Evolutionary conservation across 2,797 vertebrate genomes (phyloP).

Genomic region (Sarcophilus harrisii): DNA sequence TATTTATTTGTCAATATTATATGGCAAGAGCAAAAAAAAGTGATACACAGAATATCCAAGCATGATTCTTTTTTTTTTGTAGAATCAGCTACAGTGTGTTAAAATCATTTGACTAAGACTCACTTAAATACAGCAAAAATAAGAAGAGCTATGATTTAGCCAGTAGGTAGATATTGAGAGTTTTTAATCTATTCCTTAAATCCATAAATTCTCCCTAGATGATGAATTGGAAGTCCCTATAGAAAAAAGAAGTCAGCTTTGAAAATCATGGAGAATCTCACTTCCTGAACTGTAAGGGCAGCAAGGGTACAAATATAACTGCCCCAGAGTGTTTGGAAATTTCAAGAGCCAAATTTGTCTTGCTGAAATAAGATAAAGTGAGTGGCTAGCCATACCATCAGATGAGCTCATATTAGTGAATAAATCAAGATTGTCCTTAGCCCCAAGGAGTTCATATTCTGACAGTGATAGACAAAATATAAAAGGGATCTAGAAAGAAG

Average conservation of each 20-base stretch:
- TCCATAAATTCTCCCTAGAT: too few species aligned
- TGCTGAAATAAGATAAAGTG: neutral
- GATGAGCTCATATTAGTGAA: neutral
- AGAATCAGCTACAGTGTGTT: neutral
- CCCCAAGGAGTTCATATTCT: neutral
- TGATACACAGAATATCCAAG: neutral
- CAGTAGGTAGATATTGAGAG: neutral
- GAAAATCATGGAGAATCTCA: neutral
- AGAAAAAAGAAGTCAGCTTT: neutral
- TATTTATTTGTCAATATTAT: neutral
- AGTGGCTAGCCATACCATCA: neutral
- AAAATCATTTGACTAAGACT: neutral
- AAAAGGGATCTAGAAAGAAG: neutral
- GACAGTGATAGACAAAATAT: neutral
- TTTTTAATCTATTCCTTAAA: neutral
- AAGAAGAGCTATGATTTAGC: neutral
- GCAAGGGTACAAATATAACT: neutral
- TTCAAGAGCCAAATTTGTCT: neutral
- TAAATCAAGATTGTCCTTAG: neutral
- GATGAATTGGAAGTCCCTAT: neutral
- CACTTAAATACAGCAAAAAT: neutral
- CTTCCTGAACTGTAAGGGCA: neutral
- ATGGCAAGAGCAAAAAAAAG: neutral
- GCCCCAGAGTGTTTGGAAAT: neutral
- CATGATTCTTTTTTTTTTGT: neutral